Evolutionary conservation across 1,140 invertebrate genomes (phyloP).

Genomic region (Batillaria attramentaria): DNA sequence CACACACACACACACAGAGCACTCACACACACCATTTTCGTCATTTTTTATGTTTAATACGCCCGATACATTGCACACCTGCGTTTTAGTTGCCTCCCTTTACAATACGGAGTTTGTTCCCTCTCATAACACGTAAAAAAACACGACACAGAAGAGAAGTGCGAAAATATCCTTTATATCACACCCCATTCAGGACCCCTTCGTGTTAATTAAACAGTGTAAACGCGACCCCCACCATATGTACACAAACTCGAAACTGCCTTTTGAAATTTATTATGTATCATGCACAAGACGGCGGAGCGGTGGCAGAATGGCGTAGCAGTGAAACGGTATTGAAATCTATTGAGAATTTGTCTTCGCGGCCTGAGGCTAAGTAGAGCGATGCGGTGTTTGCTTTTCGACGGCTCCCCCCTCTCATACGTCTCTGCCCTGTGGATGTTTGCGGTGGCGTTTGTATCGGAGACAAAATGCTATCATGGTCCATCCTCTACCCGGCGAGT

Average conservation of each 20-base stretch:
- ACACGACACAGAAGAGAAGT: background rate
- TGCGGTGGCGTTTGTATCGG: too few species aligned
- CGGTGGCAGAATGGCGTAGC: background rate
- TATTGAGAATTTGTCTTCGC: too few species aligned
- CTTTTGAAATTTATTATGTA: slow-evolving; percentile 29
- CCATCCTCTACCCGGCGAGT: too few species aligned
- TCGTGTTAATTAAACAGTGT: slow-evolving; percentile 19
- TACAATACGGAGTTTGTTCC: background rate
- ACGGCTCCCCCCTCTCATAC: too few species aligned
- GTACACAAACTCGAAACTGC: slow-evolving; percentile 24
- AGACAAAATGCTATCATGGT: too few species aligned
- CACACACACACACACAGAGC: background rate
- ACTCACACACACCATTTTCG: background rate
- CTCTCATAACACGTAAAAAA: background rate
- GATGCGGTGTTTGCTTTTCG: too few species aligned
- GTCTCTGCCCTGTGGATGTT: too few species aligned
- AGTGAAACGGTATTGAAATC: slow-evolving; percentile 26
- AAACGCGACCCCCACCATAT: background rate
- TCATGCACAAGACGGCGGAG: slow-evolving; percentile 11
- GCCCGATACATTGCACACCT: background rate
- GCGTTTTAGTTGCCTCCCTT: background rate
- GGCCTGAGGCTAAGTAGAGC: too few species aligned
- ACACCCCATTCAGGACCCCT: background rate
- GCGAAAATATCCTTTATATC: background rate
- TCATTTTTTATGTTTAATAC: background rate